Base-by-base conservation (phyloP, 2,797 vertebrate species). In the Knipowitschia caucasica region DNA sequence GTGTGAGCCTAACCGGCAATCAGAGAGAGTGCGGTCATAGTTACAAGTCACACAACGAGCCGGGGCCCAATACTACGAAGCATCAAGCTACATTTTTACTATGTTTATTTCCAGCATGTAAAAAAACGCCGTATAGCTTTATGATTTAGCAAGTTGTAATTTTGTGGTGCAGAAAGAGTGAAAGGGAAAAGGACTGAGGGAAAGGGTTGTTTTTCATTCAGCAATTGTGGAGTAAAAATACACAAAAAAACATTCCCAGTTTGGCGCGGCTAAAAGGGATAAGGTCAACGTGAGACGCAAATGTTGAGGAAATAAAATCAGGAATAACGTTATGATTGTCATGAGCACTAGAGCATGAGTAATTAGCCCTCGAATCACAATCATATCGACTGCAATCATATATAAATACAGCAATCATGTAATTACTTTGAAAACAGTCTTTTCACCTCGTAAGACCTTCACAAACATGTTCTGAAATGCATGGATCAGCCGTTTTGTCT, bases 131-230 rank as follows among this genome's bases (percentile, higher is more conserved):
- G 21, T 73, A 75, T 71, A 84, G 70, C 62, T 85, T 81, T 83
- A 82, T 77, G 79, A 86, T 85, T 85, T 79, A 80, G 78, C 77
- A 89, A 80, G 33, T 85, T 86, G 86, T 90, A 89, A 91, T 91
- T 91, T 90, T 90, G 92, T 85, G 91, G 91, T 67, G 71, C 69
- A 69, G 78, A 75, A 70, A 77, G 87, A 87, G 81, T 79, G 72
- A 86, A 79, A 74, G 68, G 59, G 81, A 79, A 74, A 84, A 75
- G n/a, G 83, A 80, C 68, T 50, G 59, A 78, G 70, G 71, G 69
- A 78, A 57, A 73, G 56, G 38, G 67, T 71, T 86, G 77, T 84
- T 89, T 89, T 86, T 80, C 69, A 69, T 81, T 83, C 73, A 40
- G 63, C 45, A 47, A 71, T 52, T 50, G 38, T 27, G 14, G 40